Conservation (phyloP, 2,113 vertebrate genomes). For the Osmerus mordax region DNA sequence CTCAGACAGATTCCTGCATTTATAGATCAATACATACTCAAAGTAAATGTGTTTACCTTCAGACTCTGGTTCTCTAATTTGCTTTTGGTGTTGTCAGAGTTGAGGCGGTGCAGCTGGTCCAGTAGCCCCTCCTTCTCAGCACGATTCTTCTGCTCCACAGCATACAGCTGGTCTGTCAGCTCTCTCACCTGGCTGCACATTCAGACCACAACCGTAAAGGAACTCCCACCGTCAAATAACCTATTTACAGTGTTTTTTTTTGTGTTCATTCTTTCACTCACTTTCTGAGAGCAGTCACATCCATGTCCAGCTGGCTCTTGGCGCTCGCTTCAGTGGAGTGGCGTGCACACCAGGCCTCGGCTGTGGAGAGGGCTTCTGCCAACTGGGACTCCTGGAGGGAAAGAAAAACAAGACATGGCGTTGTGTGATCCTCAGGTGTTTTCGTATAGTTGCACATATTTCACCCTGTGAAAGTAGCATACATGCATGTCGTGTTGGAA, state of each 20-base stretch:
- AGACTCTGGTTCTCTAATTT: slow-evolving; percentile 83
- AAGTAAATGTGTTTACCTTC: slow-evolving; percentile 64
- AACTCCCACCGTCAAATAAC: too few relatives aligned
- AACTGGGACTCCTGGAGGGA: slow-evolving; percentile 75
- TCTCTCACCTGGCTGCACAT: slow-evolving; percentile 74
- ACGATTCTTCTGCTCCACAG: slow-evolving; percentile 72
- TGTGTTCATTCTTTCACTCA: slow-evolving; percentile 51
- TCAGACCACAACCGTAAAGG: background rate
- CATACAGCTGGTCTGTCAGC: slow-evolving; percentile 67
- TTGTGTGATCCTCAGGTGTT: background rate
- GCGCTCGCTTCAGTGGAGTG: slow-evolving; percentile 77
- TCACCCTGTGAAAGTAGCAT: background rate
- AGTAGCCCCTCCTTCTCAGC: slow-evolving; percentile 72
- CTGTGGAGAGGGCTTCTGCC: slow-evolving; percentile 71
- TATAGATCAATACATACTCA: background rate
- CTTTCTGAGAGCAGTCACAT: slow-evolving; percentile 75
- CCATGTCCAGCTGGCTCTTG: slow-evolving; percentile 76
- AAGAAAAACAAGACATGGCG: background rate
- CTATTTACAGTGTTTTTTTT: too few relatives aligned
- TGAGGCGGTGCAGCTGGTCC: slow-evolving; percentile 73
- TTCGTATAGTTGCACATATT: too few relatives aligned
- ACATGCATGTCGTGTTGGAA: background rate
- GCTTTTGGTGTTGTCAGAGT: slow-evolving; percentile 63
- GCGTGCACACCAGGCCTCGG: slow-evolving; percentile 78
- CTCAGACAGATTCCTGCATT: background rate